A percentile compares a stretch with the other conserved stretches of the same genome.
phyloP scores from a whole-genome alignment of 2,113 vertebrate species.

The Silurus glanis region DNA sequence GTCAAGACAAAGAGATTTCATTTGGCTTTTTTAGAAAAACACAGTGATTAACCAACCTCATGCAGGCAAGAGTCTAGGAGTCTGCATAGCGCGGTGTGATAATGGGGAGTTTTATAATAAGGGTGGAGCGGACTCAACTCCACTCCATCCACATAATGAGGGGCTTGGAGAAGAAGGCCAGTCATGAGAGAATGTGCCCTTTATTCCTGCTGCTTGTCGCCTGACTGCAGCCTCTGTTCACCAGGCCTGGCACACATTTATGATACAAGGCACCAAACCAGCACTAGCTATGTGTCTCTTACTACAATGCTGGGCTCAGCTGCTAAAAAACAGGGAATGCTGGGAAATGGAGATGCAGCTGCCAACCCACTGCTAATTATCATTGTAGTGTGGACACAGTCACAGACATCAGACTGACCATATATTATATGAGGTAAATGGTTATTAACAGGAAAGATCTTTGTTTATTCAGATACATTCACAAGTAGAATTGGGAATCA shows the following conservation, averaged over 20 bases:
- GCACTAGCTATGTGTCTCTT: conserved; percentile 42
- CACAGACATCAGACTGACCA: not conserved
- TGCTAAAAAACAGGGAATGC: conserved; percentile 37
- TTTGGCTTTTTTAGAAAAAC: not conserved
- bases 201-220: conserved; percentile 49
- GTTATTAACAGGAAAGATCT: not conserved
- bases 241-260: conserved; percentile 50
- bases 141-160: conserved; percentile 54
- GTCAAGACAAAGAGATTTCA: conserved; percentile 14
- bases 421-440: not conserved
- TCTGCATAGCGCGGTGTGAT: conserved; percentile 41
- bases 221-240: conserved; percentile 55
- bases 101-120: conserved; percentile 56
- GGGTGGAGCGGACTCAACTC: conserved; percentile 48
- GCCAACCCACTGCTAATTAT: conserved; percentile 39
- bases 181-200: conserved; percentile 52
- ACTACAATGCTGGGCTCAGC: conserved; percentile 44
- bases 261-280: conserved; percentile 49
- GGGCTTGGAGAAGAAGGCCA: conserved; percentile 45
- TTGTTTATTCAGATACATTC: not conserved
- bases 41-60: conserved; percentile 43
- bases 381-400: conserved; percentile 24
- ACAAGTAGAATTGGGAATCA: not conserved
- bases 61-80: conserved; percentile 30
- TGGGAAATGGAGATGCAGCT: conserved; percentile 39